phyloP scores from a whole-genome alignment of 2,797 vertebrate genomes.

The Phrynocephalus guinanensis region DNA sequence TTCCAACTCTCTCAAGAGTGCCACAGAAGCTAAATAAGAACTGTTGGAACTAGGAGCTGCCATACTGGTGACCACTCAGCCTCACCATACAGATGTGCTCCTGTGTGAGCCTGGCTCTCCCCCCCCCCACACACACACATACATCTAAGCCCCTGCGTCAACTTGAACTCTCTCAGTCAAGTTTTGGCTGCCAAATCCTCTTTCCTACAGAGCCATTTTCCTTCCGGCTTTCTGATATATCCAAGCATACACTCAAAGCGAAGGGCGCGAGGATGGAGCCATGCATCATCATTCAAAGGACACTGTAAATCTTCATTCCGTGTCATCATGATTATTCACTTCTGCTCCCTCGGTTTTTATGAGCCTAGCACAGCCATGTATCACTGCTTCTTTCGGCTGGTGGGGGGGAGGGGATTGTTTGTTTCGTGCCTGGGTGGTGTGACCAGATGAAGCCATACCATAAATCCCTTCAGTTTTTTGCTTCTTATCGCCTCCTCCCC shows the following conservation, averaged over 20 bases:
- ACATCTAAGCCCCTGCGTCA: background rate
- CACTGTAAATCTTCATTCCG: background rate
- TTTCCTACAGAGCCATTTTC: background rate
- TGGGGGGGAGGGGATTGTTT: constrained; percentile 8
- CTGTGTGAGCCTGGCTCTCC: background rate
- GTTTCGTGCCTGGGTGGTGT: background rate
- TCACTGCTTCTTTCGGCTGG: background rate
- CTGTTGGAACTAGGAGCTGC: too few species aligned
- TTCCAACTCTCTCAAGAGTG: too few species aligned
- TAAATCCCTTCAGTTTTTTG: background rate
- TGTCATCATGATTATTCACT: constrained; percentile 13
- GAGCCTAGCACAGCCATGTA: background rate
- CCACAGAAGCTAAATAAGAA: too few species aligned
- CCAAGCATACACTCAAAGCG: background rate
- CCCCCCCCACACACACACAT: too few species aligned
- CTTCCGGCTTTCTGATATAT: background rate
- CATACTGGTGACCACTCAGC: too few species aligned
- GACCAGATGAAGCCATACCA: background rate
- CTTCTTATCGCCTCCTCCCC: background rate
- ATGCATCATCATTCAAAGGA: fast-evolving
- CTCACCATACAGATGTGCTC: background rate
- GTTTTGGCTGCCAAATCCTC: fast-evolving
- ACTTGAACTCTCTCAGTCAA: background rate
- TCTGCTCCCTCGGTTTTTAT: background rate
- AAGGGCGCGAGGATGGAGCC: background rate